Evolutionary conservation across 2,888 invertebrate genomes (phyloP), one percentile per base, ranked within the genome.

Genomic region (Harmothoe impar): DNA sequence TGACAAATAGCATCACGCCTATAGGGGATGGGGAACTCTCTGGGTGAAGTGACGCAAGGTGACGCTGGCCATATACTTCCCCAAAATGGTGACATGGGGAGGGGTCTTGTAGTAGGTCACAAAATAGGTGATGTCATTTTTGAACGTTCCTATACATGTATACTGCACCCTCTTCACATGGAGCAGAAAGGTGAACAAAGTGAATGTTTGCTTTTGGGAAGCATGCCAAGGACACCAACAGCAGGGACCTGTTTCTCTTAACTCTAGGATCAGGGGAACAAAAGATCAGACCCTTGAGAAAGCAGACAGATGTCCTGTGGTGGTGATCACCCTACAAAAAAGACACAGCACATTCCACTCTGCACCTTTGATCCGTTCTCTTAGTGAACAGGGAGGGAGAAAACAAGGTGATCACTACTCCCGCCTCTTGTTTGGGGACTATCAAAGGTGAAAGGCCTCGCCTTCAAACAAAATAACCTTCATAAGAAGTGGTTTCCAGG

Each of bases 251-350:
- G 10, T 43, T 43, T 43, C 43, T 43, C 43, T 43, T 43, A 62
- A 62, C 1, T 62, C 62, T n/a, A 62, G 62, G 62, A 62, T 62
- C 62, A n/a, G 62, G 62, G n/a, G 62, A 62, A 72, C 72, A 72
- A 72, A 72, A 3, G 72, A 72, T 72, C 72, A 62, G n/a, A n/a
- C 62, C 23, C n/a, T 29, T 72, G 72, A 29, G 72, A 72, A 72
- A 72, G n/a, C 31, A 72, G 31, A 72, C 72, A 72, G n/a, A 72
- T 72, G 72, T 72, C 62, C 25, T 62, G 62, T 29, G 15, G 72
- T n/a, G 20, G 72, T 15, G 72, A 72, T 29, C 72, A 29, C 31
- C 20, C 62, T 12, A 15, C 62, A 29, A 15, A 72, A 72, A 72
- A 72, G 31, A 3, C 31, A 62, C 20, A 25, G 72, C 62, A 20